Evolutionary conservation across 2,797 vertebrate species (phyloP), one percentile per base, ranked within the genome.

Genomic region (Girardinus metallicus): DNA sequence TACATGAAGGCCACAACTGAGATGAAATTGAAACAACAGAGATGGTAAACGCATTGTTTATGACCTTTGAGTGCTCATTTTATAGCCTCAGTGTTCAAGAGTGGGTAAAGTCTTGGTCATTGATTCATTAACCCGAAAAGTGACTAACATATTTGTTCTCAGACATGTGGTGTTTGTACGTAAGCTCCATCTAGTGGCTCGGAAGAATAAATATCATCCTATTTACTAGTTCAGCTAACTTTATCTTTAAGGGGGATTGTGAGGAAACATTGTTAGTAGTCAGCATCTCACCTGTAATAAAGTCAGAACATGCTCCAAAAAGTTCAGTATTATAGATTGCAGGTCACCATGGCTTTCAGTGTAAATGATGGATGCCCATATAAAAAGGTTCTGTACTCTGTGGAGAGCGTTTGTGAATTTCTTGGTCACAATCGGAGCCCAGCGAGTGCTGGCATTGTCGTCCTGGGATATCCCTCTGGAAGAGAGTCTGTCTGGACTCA

Each of bases 61-160:
- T 34, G 13, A 34, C 49, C 79, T 75, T 75, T 70, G 68, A 16
- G 55, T 68, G 75, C 21, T 39, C 29, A 41, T 78, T 79, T 79
- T 73, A 79, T 36, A 79, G 31, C 43, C 70, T 26, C 43, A 12
- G 15, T 57, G 13, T 29, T 60, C 4, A 15, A 53, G 29, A 16
- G 49, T 49, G 70, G 77, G 41, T 44, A 73, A 73, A 79, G 77
- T 79, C 68, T 57, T 53, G 11, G n/a, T 12, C 26, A 21, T 13
- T 31, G 4, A 72, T 34, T 41, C 10, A 1, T 34, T 26, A 11
- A 8, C 12, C 1, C n/a, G 75, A 66, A 49, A 44, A n/a, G 5
- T 68, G 39, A 5, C 64, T 5, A 21, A 75, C 5, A 9, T 26
- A 2, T 18, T 75, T 43, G n/a, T 62, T 62, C 2, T 62, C 6